A percentile compares a stretch with the other conserved stretches of the same genome.
These are phyloP conservation scores for Saturnia pavonia DNA, from an alignment of 2,888 invertebrate species.

Conservation along the genomic window DNA sequence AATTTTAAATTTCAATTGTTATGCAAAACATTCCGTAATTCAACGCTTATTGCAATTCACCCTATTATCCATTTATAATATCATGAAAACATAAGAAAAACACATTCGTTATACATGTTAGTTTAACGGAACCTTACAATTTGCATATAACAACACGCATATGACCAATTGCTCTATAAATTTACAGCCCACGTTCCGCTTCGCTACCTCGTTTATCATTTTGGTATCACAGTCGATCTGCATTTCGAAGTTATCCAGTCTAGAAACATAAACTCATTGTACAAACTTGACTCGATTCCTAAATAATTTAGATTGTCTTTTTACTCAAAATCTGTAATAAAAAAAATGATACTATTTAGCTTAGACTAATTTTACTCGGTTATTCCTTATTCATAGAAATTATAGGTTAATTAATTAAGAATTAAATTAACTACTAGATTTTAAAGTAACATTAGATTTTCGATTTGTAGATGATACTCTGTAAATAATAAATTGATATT, in stretches of 20 bases:
- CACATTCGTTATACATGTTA: not conserved
- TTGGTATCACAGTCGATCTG: constrained; percentile 43
- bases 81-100: not conserved
- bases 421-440: not conserved
- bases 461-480: not conserved
- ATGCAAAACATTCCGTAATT: not conserved
- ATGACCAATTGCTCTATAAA: constrained; percentile 44
- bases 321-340: not conserved
- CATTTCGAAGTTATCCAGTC: constrained; percentile 28
- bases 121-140: constrained; percentile 15
- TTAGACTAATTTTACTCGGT: not conserved
- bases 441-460: not conserved
- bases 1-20: not conserved
- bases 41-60: not conserved
- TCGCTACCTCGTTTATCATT: constrained; percentile 59
- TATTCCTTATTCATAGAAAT: not conserved
- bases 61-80: not conserved
- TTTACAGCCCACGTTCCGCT: constrained; percentile 61
- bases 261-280: constrained; percentile 22
- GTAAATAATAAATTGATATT: not conserved
- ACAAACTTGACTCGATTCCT: not conserved
- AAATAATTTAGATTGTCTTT: not conserved
- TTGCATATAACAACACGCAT: constrained; percentile 7
- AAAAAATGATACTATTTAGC: not conserved
- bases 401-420: not conserved